A percentile compares a stretch with the other conserved stretches of the same genome.
Conservation (phyloP, 1,140 invertebrate species). For the Drosophila grimshawi region DNA sequence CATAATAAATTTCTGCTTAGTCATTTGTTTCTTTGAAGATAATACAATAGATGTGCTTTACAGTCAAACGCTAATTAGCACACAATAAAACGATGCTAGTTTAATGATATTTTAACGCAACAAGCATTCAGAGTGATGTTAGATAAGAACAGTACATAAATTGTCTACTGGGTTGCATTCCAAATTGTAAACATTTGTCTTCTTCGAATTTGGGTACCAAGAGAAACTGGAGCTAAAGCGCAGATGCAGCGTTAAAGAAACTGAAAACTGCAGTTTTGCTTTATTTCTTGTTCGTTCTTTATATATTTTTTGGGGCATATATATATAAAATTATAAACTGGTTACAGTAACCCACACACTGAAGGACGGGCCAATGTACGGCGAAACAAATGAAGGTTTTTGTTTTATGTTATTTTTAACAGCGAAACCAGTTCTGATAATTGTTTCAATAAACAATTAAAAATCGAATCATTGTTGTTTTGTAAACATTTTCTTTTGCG, state of each 20-base stretch:
- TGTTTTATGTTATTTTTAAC: background rate
- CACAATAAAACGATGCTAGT: slow-evolving; percentile 16
- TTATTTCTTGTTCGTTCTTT: slow-evolving; percentile 1
- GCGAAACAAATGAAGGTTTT: slow-evolving; percentile 22
- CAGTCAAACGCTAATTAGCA: slow-evolving; percentile 28
- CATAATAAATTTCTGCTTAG: slow-evolving; percentile 7
- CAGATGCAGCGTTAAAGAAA: slow-evolving; percentile 21
- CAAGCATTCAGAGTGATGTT: background rate
- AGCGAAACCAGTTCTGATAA: slow-evolving; percentile 29
- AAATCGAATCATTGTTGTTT: slow-evolving; percentile 8
- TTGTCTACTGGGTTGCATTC: slow-evolving; percentile 5
- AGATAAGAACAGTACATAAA: background rate
- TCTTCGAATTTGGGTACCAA: slow-evolving; percentile 15
- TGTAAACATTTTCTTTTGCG: slow-evolving; percentile 8
- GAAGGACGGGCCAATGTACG: slow-evolving; percentile 47
- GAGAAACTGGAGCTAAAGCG: background rate
- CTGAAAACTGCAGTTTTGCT: slow-evolving; percentile 4
- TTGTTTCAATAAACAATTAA: slow-evolving; percentile 19
- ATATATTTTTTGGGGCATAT: slow-evolving; percentile 5
- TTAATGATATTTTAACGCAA: slow-evolving; percentile 13
- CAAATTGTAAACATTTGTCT: slow-evolving; percentile 26
- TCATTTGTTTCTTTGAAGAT: slow-evolving; percentile 7
- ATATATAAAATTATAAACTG: slow-evolving; percentile 46
- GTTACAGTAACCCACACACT: slow-evolving; percentile 56
- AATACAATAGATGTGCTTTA: slow-evolving; percentile 34